These are phyloP conservation scores for Pharmacophagus antenor DNA, from an alignment of 2,888 invertebrate genomes.

Conservation along the genomic window DNA sequence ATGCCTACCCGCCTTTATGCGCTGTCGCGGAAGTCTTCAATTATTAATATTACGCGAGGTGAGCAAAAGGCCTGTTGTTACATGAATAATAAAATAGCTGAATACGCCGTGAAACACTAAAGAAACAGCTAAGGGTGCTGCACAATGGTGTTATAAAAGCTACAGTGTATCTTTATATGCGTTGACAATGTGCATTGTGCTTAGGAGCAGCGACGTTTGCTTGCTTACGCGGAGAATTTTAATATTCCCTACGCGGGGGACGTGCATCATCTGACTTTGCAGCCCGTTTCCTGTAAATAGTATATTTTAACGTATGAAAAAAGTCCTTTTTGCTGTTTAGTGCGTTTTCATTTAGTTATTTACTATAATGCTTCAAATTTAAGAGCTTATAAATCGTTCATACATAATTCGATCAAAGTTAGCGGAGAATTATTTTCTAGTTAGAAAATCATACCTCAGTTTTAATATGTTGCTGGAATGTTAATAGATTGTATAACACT, in stretches of 20 bases:
- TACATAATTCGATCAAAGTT: too few relatives aligned
- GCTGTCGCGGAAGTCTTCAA: conserved; percentile 67
- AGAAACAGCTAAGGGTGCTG: conserved; percentile 67
- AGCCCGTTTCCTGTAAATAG: conserved; percentile 54
- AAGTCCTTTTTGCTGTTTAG: not conserved
- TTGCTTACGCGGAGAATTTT: conserved; percentile 44
- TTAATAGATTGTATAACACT: too few relatives aligned
- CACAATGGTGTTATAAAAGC: conserved; percentile 75
- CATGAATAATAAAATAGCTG: conserved; percentile 75
- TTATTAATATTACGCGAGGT: conserved; percentile 71
- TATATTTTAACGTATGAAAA: conserved; percentile 52
- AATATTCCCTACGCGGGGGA: conserved; percentile 45
- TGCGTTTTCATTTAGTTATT: not conserved
- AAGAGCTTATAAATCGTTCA: too few relatives aligned
- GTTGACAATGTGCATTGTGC: conserved; percentile 77
- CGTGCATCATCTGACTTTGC: conserved; percentile 46
- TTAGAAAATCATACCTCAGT: too few relatives aligned
- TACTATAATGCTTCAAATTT: too few relatives aligned
- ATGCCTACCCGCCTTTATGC: conserved; percentile 45
- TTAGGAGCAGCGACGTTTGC: conserved; percentile 43
- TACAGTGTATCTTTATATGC: conserved; percentile 74
- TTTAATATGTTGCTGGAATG: too few relatives aligned
- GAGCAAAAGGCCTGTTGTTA: conserved; percentile 67
- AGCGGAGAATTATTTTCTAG: too few relatives aligned
- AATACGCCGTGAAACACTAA: conserved; percentile 69